Evolutionary conservation across 2,888 invertebrate genomes (phyloP).

Genomic region (Diplazon laetatorius): DNA sequence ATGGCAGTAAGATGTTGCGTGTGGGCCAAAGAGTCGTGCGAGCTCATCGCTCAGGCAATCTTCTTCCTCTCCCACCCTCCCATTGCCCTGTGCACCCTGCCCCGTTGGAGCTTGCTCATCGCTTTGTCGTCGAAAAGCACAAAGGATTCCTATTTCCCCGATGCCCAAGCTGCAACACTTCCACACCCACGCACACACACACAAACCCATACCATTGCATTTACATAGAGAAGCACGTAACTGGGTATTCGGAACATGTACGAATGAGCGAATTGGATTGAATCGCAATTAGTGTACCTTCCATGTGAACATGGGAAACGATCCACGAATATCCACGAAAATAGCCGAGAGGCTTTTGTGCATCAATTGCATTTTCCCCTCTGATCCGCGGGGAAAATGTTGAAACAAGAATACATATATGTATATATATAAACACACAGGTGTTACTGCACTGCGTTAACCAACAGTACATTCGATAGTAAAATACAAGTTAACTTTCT

Average conservation of each 20-base stretch:
- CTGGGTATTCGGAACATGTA: too few species aligned
- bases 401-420: background rate
- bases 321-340: slow-evolving; percentile 8
- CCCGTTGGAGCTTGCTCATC: slow-evolving; percentile 12
- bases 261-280: background rate
- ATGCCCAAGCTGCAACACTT: too few species aligned
- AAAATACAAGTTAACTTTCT: slow-evolving; percentile 10
- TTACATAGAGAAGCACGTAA: too few species aligned
- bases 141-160: slow-evolving; percentile 37
- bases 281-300: slow-evolving; percentile 26
- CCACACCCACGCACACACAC: too few species aligned
- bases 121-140: slow-evolving; percentile 10
- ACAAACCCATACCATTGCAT: too few species aligned
- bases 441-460: too few species aligned
- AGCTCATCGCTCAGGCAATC: slow-evolving; percentile 34
- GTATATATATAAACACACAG: too few species aligned
- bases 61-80: slow-evolving; percentile 18
- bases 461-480: background rate
- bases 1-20: slow-evolving; percentile 27
- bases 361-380: slow-evolving; percentile 19
- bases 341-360: slow-evolving; percentile 26
- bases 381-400: slow-evolving; percentile 11
- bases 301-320: background rate
- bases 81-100: background rate
- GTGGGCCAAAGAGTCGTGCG: slow-evolving; percentile 1